phyloP scores from a whole-genome alignment of 2,113 vertebrate species.

The Oreochromis niloticus region DNA sequence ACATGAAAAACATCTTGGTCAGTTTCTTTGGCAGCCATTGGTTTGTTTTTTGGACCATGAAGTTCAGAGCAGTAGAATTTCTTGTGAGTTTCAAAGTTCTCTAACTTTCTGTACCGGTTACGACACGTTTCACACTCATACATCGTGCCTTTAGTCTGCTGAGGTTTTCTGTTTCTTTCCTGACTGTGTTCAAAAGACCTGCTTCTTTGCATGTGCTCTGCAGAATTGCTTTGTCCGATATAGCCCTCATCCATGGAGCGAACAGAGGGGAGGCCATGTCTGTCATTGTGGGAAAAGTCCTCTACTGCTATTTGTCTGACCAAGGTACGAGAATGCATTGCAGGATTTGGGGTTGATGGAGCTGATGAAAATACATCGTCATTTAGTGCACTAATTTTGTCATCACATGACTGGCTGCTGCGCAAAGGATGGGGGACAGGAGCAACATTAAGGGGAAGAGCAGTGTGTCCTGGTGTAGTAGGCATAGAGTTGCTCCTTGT shows the following conservation, averaged over 20 bases:
- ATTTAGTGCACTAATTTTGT: conserved; percentile 85
- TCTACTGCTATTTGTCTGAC: conserved; percentile 92
- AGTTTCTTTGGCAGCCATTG: conserved; percentile 71
- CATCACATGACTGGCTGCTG: conserved; percentile 95
- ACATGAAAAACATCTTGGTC: conserved; percentile 77
- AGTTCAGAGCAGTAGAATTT: conserved; percentile 98
- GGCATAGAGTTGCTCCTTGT: conserved; percentile 99
- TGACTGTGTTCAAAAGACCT: conserved; percentile 79
- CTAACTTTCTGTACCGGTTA: conserved; percentile 91
- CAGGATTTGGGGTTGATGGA: conserved; percentile 81
- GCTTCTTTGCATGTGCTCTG: conserved; percentile 78
- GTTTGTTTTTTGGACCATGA: conserved; percentile 94
- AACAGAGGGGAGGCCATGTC: conserved; percentile 71
- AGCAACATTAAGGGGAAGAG: conserved; percentile 80
- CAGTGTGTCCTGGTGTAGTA: conserved; percentile 86
- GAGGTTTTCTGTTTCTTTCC: conserved; percentile 84
- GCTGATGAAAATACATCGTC: conserved; percentile 92
- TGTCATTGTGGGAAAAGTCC: conserved; percentile 82
- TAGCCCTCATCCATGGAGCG: conserved; percentile 84
- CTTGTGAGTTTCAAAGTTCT: conserved; percentile 98
- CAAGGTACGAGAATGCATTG: conserved; percentile 84
- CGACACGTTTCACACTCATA: conserved; percentile 98
- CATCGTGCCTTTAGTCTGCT: conserved; percentile 91
- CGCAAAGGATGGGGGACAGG: conserved; percentile 83
- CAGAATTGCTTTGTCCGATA: conserved; percentile 66